phyloP scores from a whole-genome alignment of 2,797 vertebrate genomes.

The Sebastolobus alascanus region DNA sequence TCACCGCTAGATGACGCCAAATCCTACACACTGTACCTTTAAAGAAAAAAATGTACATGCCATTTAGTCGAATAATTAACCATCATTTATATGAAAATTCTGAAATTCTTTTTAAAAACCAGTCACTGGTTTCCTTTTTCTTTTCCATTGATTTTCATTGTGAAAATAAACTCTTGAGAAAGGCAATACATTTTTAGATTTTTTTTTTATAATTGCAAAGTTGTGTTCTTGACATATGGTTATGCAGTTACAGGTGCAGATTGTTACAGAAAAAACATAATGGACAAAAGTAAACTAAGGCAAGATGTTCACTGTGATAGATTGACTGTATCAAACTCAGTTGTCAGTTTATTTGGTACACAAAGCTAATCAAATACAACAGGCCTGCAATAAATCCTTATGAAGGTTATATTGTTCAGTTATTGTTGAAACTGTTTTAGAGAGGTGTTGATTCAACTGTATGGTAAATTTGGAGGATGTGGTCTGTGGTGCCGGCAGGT shows the following conservation, averaged over 20 bases:
- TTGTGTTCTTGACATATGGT: neutral
- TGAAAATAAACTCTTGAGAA: neutral
- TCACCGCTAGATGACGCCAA: too few relatives aligned
- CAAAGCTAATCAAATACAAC: too few relatives aligned
- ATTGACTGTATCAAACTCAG: too few relatives aligned
- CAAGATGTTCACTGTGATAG: too few relatives aligned
- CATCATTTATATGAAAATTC: neutral
- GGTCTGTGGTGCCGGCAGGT: too few relatives aligned
- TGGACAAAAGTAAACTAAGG: too few relatives aligned
- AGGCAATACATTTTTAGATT: neutral
- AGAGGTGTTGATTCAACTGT: neutral
- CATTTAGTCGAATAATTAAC: too few relatives aligned
- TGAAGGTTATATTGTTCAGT: too few relatives aligned
- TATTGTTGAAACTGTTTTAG: too few relatives aligned
- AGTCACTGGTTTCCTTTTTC: neutral
- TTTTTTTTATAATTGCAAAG: neutral
- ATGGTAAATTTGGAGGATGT: neutral
- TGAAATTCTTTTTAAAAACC: neutral
- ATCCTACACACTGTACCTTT: too few relatives aligned
- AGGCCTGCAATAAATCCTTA: too few relatives aligned
- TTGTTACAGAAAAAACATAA: neutral
- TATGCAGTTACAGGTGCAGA: neutral
- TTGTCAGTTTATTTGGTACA: too few relatives aligned
- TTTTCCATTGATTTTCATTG: neutral
- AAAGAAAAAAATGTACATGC: neutral